Percentiles rank a stretch among this genome's conserved stretches.
Evolutionary conservation across 2,888 invertebrate species (phyloP).

Genomic region (Entomobrya multifasciata): DNA sequence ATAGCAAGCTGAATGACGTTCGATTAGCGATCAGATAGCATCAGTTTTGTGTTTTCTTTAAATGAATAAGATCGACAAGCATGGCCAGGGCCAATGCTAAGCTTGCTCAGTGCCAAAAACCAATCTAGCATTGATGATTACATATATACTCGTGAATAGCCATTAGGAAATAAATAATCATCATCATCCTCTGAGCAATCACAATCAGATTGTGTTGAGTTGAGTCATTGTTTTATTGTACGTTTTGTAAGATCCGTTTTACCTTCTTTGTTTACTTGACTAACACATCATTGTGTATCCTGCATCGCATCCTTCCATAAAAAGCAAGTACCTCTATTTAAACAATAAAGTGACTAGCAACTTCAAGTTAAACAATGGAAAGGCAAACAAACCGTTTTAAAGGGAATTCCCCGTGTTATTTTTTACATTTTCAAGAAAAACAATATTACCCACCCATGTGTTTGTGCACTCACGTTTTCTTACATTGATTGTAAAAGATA

Average conservation of each 20-base stretch:
- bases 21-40: slow-evolving; percentile 4
- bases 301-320: no score
- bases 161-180: not conserved
- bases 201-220: not conserved
- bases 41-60: not conserved
- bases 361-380: slow-evolving; percentile 18
- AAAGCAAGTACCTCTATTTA: no score
- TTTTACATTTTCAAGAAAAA: no score
- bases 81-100: slow-evolving; percentile 2
- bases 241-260: slow-evolving; percentile 5
- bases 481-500: no score
- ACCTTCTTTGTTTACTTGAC: slow-evolving; percentile 33
- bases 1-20: not conserved
- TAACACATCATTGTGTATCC: not conserved
- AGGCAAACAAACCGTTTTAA: not conserved
- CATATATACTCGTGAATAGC: not conserved
- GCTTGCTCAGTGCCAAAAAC: not conserved
- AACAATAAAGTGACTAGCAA: no score
- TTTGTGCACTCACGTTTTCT: no score
- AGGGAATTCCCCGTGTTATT: no score
- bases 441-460: no score
- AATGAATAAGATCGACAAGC: not conserved
- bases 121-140: no score
- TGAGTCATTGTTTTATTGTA: slow-evolving; percentile 18
- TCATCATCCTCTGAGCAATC: not conserved